Evolutionary conservation across 1,140 invertebrate species (phyloP).

Genomic region (Bursaphelenchus mucronatus): DNA sequence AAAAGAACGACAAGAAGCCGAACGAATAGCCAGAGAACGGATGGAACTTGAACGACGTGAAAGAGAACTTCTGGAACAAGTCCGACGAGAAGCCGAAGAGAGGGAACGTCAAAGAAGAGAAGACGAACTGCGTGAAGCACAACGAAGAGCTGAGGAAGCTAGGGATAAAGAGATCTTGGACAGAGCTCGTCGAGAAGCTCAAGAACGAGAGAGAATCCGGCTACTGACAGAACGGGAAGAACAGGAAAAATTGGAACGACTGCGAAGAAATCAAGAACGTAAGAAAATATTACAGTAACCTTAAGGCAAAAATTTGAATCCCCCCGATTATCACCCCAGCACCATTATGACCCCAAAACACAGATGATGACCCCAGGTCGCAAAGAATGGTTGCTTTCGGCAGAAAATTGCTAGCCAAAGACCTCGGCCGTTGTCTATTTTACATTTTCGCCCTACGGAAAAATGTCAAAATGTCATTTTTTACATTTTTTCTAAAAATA

Average conservation of each 20-base stretch:
- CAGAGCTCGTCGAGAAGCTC: constrained; percentile 21
- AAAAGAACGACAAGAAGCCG: constrained; percentile 39
- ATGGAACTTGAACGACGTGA: constrained; percentile 51
- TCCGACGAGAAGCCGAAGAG: constrained; percentile 47
- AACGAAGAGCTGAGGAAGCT: constrained; percentile 29
- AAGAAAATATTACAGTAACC: neutral
- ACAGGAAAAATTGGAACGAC: constrained; percentile 51
- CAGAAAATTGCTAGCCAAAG: too few species aligned
- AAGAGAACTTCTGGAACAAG: constrained; percentile 49
- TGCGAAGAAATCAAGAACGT: constrained; percentile 53
- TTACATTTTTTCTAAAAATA: too few species aligned
- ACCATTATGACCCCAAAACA: too few species aligned
- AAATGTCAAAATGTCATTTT: too few species aligned
- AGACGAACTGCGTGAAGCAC: constrained; percentile 37
- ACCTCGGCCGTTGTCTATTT: too few species aligned
- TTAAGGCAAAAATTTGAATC: neutral
- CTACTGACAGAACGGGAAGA: constrained; percentile 44
- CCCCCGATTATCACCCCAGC: too few species aligned
- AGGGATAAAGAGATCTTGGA: constrained; percentile 24
- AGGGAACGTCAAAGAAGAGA: constrained; percentile 45
- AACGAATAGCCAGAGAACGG: constrained; percentile 47
- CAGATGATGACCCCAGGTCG: too few species aligned
- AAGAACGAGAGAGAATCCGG: constrained; percentile 31
- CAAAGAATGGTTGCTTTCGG: too few species aligned
- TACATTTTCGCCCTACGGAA: too few species aligned